Percentiles rank a stretch among this genome's conserved stretches.
phyloP scores from a whole-genome alignment of 2,888 invertebrate genomes.

The Eupithecia centaureata region DNA sequence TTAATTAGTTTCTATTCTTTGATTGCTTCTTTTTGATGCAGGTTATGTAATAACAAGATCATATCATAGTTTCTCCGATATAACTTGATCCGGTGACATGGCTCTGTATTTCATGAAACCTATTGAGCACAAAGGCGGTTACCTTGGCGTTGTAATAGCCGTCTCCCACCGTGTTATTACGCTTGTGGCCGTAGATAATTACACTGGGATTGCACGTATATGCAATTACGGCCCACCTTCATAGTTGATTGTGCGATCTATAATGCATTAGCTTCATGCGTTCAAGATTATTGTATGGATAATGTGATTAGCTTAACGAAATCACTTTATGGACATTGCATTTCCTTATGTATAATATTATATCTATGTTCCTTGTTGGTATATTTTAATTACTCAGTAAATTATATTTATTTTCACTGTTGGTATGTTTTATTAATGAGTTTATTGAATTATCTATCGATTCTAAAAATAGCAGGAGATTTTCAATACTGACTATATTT shows the following conservation, averaged over 20 bases:
- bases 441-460: too few species aligned
- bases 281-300: slow-evolving; percentile 22
- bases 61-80: not conserved
- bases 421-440: not conserved
- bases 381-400: not conserved
- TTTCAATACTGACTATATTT: too few species aligned
- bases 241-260: slow-evolving; percentile 50
- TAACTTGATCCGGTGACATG: not conserved
- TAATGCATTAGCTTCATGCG: slow-evolving; percentile 15
- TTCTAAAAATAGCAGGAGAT: too few species aligned
- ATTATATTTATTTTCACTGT: not conserved
- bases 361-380: not conserved
- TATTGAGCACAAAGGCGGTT: slow-evolving; percentile 46
- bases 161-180: slow-evolving; percentile 61
- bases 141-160: slow-evolving; percentile 63
- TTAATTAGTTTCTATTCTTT: too few species aligned
- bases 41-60: not conserved
- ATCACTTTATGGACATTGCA: slow-evolving; percentile 15
- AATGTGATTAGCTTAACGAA: slow-evolving; percentile 22
- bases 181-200: slow-evolving; percentile 72
- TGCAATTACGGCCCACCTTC: slow-evolving; percentile 64
- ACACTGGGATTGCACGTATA: slow-evolving; percentile 71
- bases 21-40: too few species aligned
- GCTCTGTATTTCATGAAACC: slow-evolving; percentile 17
- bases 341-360: slow-evolving; percentile 12